A percentile compares a stretch with the other conserved stretches of the same genome.
Evolutionary conservation across 2,797 vertebrate species (phyloP).

Genomic region (Phoxinus dragarum): DNA sequence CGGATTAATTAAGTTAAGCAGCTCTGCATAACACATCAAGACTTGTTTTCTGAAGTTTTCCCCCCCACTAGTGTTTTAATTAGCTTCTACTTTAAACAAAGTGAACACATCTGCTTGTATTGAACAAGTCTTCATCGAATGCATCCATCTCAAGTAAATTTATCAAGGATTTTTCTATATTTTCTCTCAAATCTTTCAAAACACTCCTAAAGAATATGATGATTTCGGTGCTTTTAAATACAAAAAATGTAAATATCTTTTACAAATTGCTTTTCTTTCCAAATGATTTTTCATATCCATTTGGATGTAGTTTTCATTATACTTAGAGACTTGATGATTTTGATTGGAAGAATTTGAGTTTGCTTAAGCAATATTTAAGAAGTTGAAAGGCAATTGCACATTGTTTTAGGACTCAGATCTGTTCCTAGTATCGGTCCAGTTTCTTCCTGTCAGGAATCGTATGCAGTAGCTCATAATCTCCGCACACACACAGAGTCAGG

Average conservation of each 20-base stretch:
- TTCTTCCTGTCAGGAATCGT: not conserved
- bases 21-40: not conserved
- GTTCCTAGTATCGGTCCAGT: constrained; percentile 4
- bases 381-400: not conserved
- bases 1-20: not conserved
- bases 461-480: constrained; percentile 27
- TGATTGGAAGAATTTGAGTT: not conserved
- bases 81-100: not conserved
- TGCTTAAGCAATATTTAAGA: not conserved
- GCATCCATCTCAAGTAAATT: not conserved
- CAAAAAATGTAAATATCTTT: not conserved
- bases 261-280: not conserved
- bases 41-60: not conserved
- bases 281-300: not conserved
- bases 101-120: not conserved
- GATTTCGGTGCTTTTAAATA: not conserved
- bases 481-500: constrained; percentile 23
- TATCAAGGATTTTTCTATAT: not conserved
- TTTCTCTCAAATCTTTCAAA: not conserved
- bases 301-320: not conserved
- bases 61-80: not conserved
- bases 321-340: not conserved
- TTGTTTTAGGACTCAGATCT: constrained; percentile 17
- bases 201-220: not conserved
- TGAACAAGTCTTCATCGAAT: not conserved